Percentiles rank a stretch among this genome's conserved stretches.
Evolutionary conservation across 2,797 vertebrate species (phyloP).

Genomic region (Fratercula arctica): DNA sequence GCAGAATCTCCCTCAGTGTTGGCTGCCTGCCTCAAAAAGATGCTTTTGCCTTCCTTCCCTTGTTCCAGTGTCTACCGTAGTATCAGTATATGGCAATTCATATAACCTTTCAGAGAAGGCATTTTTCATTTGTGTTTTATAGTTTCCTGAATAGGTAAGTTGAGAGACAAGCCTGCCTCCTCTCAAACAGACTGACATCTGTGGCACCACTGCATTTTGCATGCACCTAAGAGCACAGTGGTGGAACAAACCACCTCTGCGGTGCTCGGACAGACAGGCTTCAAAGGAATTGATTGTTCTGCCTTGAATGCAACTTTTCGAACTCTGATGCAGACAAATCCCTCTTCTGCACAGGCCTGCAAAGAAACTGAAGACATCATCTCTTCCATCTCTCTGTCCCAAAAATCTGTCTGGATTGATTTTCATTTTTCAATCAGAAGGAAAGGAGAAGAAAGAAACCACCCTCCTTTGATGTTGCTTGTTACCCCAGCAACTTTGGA

Average conservation of each 20-base stretch:
- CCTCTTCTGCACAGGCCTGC: background rate
- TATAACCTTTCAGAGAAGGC: background rate
- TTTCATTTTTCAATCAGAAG: background rate
- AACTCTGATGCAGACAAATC: background rate
- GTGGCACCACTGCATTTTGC: background rate
- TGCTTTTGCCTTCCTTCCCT: background rate
- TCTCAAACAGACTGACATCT: background rate
- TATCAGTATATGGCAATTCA: background rate
- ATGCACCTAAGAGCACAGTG: background rate
- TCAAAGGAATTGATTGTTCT: background rate
- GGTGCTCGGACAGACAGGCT: accelerated
- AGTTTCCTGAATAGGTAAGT: background rate
- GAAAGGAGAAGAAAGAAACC: background rate
- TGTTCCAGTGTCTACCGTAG: background rate
- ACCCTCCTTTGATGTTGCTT: background rate
- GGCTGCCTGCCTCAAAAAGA: background rate
- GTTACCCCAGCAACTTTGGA: background rate
- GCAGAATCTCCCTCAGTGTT: background rate
- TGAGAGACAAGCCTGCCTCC: background rate
- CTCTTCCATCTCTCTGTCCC: background rate
- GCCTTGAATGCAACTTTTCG: background rate
- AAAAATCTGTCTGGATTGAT: background rate
- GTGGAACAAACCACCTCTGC: background rate
- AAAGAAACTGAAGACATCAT: background rate
- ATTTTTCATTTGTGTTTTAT: background rate